Evolutionary conservation across 2,797 vertebrate genomes (phyloP).

Genomic region (Alcedo quadribrachys): DNA sequence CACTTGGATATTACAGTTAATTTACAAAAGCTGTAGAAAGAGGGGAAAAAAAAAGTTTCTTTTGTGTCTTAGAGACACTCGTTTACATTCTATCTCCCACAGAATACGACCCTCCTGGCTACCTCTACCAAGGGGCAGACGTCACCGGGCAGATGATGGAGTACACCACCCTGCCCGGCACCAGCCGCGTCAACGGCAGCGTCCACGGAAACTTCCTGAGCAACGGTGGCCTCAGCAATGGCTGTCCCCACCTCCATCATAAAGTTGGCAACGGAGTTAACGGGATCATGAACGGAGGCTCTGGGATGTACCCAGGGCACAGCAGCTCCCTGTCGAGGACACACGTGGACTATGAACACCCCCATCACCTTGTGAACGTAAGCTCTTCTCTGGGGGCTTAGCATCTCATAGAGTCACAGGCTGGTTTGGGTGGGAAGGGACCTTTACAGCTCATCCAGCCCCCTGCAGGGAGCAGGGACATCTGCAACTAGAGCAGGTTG

Average conservation of each 20-base stretch:
- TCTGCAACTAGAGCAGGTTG: no score
- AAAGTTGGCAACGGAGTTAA: slow-evolving; percentile 81
- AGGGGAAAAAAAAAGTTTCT: background rate
- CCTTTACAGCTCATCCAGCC: background rate
- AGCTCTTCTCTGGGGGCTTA: background rate
- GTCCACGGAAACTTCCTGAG: slow-evolving; percentile 82
- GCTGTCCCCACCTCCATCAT: slow-evolving; percentile 89
- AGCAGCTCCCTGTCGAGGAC: slow-evolving; percentile 74
- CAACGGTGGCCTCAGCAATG: slow-evolving; percentile 77
- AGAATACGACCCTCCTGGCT: slow-evolving; percentile 93
- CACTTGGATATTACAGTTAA: background rate
- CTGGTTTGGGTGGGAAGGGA: background rate
- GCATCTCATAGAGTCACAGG: background rate
- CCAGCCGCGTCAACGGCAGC: slow-evolving; percentile 80
- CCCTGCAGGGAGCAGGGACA: background rate
- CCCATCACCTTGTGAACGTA: slow-evolving; percentile 78
- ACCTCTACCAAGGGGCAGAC: slow-evolving; percentile 89
- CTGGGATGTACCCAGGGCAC: slow-evolving; percentile 79
- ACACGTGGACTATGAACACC: slow-evolving; percentile 83
- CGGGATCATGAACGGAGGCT: slow-evolving; percentile 74
- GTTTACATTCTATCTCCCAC: background rate
- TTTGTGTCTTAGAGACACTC: accelerated
- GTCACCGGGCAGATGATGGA: slow-evolving; percentile 88
- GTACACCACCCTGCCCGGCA: slow-evolving; percentile 84
- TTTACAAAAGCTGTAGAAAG: background rate